Base-by-base conservation (phyloP, 1,140 invertebrate genomes). In the Drosophila ambigua region DNA sequence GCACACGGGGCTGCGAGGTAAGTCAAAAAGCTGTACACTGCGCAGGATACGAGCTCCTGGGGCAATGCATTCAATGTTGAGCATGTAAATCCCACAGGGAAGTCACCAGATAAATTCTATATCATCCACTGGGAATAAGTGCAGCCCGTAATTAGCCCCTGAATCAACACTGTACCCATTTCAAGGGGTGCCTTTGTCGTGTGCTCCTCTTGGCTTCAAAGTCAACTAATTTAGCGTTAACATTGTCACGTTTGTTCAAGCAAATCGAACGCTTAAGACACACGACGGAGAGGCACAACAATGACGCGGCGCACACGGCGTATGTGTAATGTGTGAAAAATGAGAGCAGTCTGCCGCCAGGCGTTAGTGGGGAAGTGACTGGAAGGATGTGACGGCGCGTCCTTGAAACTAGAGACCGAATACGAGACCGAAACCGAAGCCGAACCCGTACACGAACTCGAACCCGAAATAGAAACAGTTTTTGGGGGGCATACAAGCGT, bases 251-350 rank as follows among this genome's bases (percentile, higher is more conserved):
- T 85, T 81, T 64, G 49, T 50, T 46, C 45, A 9, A 23, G 55
- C 45, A 68, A 68, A 76, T 76, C 63, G 73, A 76, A 76, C 73
- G 63, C 67, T 75, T 75, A 75, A 51, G 53, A 35, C 31, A 35
- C 13, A 60, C 72, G 69, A 73, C 41, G 31, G 60, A 23, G 44
- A 45, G 69, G 48, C 57, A 62, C 45, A 74, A 74, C 71, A 74
- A 65, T 50, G 71, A 51, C 16, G 48, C 43, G 61, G 45, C 69
- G 31, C 63, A 76, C 71, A 55, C 63, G 72, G 72, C 73, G 73
- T 76, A 76, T 76, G 73, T 68, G 73, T 76, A 72, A 72, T 76
- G 72, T 67, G 55, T 74, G 74, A 85, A 83, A 84, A 84, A 84
- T 84, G 81, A 84, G 52, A 45, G 24, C 53, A 60, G 52, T 63